Conservation (phyloP, 2,113 vertebrate species). For the Tor tambroides region DNA sequence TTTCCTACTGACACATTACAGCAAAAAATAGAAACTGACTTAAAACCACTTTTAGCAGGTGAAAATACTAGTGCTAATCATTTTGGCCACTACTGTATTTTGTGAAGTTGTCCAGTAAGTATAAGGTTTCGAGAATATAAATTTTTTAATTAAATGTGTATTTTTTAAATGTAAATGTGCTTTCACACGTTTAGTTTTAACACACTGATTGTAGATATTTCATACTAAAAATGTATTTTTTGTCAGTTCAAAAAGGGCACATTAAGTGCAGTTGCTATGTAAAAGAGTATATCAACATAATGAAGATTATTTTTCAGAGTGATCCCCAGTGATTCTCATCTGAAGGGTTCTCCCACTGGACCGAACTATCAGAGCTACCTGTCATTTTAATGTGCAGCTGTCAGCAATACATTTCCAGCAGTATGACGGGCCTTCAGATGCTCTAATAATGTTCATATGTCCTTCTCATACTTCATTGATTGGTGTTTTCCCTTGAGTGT, state of each 20-base stretch:
- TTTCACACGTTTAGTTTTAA: not conserved
- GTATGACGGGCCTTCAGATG: not conserved
- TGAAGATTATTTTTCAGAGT: not conserved
- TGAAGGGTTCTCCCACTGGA: conserved; percentile 22
- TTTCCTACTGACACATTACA: too few relatives aligned
- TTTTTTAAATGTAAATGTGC: not conserved
- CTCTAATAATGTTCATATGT: conserved; percentile 15
- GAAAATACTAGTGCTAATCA: too few relatives aligned
- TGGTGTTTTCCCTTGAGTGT: conserved; percentile 27
- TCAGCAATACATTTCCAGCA: conserved; percentile 17
- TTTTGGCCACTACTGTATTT: too few relatives aligned
- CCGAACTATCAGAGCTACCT: not conserved
- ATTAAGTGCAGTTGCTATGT: not conserved
- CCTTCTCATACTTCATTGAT: conserved; percentile 17
- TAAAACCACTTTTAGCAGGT: too few relatives aligned
- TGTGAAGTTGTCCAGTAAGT: too few relatives aligned
- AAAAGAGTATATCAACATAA: not conserved
- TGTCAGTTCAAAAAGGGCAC: not conserved
- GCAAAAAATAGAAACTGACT: too few relatives aligned
- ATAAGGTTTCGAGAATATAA: too few relatives aligned
- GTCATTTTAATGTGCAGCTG: conserved; percentile 6
- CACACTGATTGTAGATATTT: not conserved
- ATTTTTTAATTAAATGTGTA: too few relatives aligned
- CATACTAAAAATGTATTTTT: not conserved
- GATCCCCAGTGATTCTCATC: not conserved